Evolutionary conservation across 2,888 invertebrate species (phyloP).

Genomic region (Ligdia adustata): DNA sequence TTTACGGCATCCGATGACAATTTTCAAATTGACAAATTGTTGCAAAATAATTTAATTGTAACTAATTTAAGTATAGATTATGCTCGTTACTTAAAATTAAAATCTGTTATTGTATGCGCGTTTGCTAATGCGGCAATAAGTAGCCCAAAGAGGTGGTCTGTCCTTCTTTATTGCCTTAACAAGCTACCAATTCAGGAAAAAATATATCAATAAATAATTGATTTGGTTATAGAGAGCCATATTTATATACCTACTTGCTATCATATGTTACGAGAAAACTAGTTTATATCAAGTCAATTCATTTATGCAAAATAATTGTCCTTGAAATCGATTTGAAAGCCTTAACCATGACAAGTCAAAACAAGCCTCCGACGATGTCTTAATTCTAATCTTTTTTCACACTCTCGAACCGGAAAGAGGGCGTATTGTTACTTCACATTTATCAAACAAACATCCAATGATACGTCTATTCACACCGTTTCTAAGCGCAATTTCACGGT

Average conservation of each 20-base stretch:
- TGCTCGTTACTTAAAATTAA: too few relatives aligned
- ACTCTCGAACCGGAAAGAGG: conserved; percentile 54
- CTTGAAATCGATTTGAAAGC: conserved; percentile 44
- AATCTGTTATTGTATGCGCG: too few relatives aligned
- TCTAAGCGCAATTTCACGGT: conserved; percentile 71
- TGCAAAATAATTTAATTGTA: too few relatives aligned
- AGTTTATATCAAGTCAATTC: conserved; percentile 22
- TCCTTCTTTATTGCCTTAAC: too few relatives aligned
- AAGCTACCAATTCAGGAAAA: too few relatives aligned
- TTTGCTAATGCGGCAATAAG: too few relatives aligned
- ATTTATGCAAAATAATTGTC: conserved; percentile 22
- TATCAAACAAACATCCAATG: conserved; percentile 68
- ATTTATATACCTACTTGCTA: too few relatives aligned
- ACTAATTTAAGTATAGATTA: too few relatives aligned
- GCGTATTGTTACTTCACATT: conserved; percentile 76
- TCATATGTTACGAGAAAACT: conserved; percentile 10
- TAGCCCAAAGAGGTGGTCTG: too few relatives aligned
- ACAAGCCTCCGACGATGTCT: conserved; percentile 43
- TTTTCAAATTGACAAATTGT: too few relatives aligned
- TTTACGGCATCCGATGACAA: conserved; percentile 12
- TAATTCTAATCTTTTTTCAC: conserved; percentile 35
- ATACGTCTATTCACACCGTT: conserved; percentile 68
- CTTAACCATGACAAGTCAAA: conserved; percentile 48
- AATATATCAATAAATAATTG: too few relatives aligned
- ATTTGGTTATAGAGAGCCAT: too few relatives aligned